A percentile compares a stretch with the other conserved stretches of the same genome.
Conservation (phyloP, 2,888 invertebrate genomes). For the Nycteola revayana region DNA sequence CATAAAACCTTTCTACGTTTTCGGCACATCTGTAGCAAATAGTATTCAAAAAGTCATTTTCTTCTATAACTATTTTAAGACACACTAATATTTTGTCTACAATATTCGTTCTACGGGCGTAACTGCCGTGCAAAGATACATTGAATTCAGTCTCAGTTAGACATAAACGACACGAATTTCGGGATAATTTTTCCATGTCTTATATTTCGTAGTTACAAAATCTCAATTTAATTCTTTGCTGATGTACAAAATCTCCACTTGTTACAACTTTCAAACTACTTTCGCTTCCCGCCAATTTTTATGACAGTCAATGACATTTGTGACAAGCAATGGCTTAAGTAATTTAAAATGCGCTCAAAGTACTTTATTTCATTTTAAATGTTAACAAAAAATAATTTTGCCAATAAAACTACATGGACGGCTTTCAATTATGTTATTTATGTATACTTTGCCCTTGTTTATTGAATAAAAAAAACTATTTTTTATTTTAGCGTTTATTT, state of each 20-base stretch:
- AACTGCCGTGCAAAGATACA: slow-evolving; percentile 57
- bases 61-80: slow-evolving; percentile 59
- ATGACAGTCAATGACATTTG: slow-evolving; percentile 5
- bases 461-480: slow-evolving; percentile 2
- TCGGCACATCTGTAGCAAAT: slow-evolving; percentile 68
- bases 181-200: slow-evolving; percentile 55
- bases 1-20: slow-evolving; percentile 63
- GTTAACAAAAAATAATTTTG: slow-evolving; percentile 31
- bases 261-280: no score
- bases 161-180: slow-evolving; percentile 63
- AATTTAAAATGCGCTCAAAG: slow-evolving; percentile 20
- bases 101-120: slow-evolving; percentile 55
- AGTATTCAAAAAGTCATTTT: slow-evolving; percentile 53
- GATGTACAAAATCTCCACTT: no score
- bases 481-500: no score
- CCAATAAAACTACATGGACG: slow-evolving; percentile 71
- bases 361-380: slow-evolving; percentile 13
- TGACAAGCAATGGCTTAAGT: slow-evolving; percentile 27
- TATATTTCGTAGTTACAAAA: background rate
- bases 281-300: slow-evolving; percentile 21
- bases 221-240: no score
- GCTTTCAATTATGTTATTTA: slow-evolving; percentile 55
- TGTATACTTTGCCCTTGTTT: slow-evolving; percentile 58
- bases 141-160: slow-evolving; percentile 64
- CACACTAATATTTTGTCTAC: slow-evolving; percentile 63